Evolutionary conservation across 2,888 invertebrate genomes (phyloP), one percentile per base, ranked within the genome.

Genomic region (Drosophila flavopinicola): DNA sequence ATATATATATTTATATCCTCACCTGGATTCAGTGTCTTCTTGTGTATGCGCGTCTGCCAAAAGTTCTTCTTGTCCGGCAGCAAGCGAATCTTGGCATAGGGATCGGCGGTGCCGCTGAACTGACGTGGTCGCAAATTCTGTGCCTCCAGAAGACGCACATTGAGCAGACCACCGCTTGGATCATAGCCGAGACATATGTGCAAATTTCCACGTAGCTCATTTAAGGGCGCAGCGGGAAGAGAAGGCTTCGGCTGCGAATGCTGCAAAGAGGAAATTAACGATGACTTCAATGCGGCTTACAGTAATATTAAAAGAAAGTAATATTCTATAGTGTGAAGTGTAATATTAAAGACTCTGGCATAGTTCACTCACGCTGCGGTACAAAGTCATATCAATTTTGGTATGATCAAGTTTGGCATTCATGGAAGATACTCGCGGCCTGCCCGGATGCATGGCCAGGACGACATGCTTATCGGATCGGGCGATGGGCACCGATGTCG

Each of bases 11-110:
- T n/a, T n/a, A 5, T 17, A 42, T 39, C 1, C 64, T 86, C 88
- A 93, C 93, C 92, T 72, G 94, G 94, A 90, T 93, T 93, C 44
- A 94, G 89, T 5, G 94, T 94, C 83, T 93, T 93, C 87, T 93
- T 93, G 82, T 94, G 94, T 61, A 94, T 93, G 79, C 92, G 91
- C 1, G 94, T 94, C 87, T 94, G 93, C 93, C 93, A 93, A 53
- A 93, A 92, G 79, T 93, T 93, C 67, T 92, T 93, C 69, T 92
- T 92, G 76, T 94, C 94, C 1, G 94, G 93, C 17, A 94, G 79
- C 11, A 94, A 88, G 13, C 94, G 92, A 39, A 94, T 92, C 87
- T 94, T 94, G 27, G 94, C 94, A 85, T 94, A 94, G 0, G 94
- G 94, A 90, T 94, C 94, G 10, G 93, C 93, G 0, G 93, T 93